These are phyloP conservation scores for Melikaiella ostensackeni DNA, from an alignment of 2,888 invertebrate species.

Conservation along the genomic window DNA sequence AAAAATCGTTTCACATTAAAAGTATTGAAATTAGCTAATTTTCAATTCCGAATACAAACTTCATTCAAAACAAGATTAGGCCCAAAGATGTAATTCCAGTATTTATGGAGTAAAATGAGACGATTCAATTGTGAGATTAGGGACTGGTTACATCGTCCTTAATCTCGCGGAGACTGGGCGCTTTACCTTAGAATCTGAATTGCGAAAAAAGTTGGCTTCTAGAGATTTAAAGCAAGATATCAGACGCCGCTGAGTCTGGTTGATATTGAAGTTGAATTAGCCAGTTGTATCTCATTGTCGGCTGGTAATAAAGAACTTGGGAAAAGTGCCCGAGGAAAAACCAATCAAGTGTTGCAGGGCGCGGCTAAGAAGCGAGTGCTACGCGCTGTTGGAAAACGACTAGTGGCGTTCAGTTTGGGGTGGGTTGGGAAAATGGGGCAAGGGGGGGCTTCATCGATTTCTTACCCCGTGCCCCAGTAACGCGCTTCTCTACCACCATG, in stretches of 20 bases:
- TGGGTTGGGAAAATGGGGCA: conserved; percentile 52
- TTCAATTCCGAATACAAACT: too few relatives aligned
- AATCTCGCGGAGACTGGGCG: too few relatives aligned
- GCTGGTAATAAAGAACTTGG: conserved; percentile 35
- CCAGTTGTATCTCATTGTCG: conserved; percentile 32
- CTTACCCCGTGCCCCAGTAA: conserved; percentile 75
- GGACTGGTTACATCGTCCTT: too few relatives aligned
- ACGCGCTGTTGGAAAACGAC: conserved; percentile 56
- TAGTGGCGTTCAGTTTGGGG: conserved; percentile 54
- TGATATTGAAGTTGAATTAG: conserved; percentile 37
- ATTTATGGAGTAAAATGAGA: too few relatives aligned
- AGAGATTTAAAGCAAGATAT: conserved; percentile 1
- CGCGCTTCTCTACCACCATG: conserved; percentile 63
- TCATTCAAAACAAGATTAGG: too few relatives aligned
- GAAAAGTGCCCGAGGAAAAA: conserved; percentile 48
- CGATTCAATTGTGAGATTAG: too few relatives aligned
- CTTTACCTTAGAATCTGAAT: neutral
- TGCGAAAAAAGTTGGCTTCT: neutral
- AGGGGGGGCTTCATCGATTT: conserved; percentile 74
- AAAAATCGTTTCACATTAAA: too few relatives aligned
- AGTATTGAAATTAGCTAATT: too few relatives aligned
- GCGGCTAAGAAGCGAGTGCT: conserved; percentile 66
- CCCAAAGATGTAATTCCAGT: too few relatives aligned
- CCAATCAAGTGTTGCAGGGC: conserved; percentile 62
- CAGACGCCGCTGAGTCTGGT: conserved; percentile 14